Base-by-base conservation (phyloP, 2,888 invertebrate genomes). In the Deilephila porcellus region DNA sequence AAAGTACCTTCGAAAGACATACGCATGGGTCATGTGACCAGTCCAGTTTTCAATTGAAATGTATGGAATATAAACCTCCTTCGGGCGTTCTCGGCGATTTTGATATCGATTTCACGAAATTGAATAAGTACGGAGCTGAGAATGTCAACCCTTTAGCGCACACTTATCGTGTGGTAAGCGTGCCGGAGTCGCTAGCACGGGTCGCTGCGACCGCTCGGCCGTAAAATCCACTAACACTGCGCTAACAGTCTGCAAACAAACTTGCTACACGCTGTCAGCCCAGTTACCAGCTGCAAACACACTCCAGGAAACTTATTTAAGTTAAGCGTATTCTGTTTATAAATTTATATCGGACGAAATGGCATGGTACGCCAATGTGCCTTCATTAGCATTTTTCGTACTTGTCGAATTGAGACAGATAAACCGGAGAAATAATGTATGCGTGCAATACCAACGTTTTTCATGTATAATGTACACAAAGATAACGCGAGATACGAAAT, bases 151-250 rank as follows among this genome's bases (percentile, higher is more conserved):
- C 25, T 67, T 25, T 25, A 14, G 20, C 52, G 25, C 45, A 52
- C 64, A 64, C n/a, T 64, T 64, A 45, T 67, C n/a, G 25, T 67
- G 20, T 52, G 71, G 56, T 32, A 71, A 59, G 72, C 74, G 75
- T 67, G 25, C 25, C 45, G 52, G 67, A 25, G 20, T 20, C 25
- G 67, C 45, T 20, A 45, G 14, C 32, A 37, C 32, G 59, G 34
- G 25, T 37, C 45, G 45, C n/a, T 20, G 67, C 34, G 70, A 53
- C 62, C 60, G 79, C 76, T 77, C 79, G 80, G 73, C 80, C 85
- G 83, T 82, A 82, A 86, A 88, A 87, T 88, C 83, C 79, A 71
- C 79, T 77, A 80, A 81, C 86, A 83, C 52, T 56, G 70, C 37
- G 62, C 73, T 71, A 70, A 73, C 83, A 79, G 79, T 79, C 77